Percentiles rank a stretch among this genome's conserved stretches.
Conservation (phyloP, 2,888 invertebrate species). For the Autographa pulchrina region DNA sequence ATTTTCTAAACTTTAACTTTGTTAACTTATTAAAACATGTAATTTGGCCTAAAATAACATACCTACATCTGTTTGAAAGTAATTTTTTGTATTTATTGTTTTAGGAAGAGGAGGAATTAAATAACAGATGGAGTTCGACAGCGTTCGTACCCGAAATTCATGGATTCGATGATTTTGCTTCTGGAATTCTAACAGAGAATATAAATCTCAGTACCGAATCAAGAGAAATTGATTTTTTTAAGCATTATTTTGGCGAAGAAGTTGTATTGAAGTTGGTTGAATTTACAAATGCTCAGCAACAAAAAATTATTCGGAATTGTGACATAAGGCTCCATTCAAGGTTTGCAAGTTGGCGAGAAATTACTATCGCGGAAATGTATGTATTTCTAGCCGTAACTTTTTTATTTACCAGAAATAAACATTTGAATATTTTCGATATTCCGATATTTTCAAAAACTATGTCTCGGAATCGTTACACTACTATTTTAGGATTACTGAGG, state of each 20-base stretch:
- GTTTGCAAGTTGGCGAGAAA: slow-evolving; percentile 2
- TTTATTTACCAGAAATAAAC: slow-evolving; percentile 37
- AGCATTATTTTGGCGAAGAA: slow-evolving; percentile 4
- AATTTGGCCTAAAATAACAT: not conserved
- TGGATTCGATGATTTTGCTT: not conserved
- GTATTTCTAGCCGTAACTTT: not conserved
- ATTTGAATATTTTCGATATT: slow-evolving; percentile 48
- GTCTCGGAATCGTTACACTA: slow-evolving; percentile 38
- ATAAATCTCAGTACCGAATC: slow-evolving; percentile 4
- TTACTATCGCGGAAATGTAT: slow-evolving; percentile 1
- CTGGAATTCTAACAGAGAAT: slow-evolving; percentile 4
- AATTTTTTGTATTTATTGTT: too few relatives aligned
- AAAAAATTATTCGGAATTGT: not conserved
- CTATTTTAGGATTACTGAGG: slow-evolving; percentile 20
- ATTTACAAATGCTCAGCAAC: not conserved
- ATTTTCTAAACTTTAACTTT: too few relatives aligned
- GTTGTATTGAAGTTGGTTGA: slow-evolving; percentile 2
- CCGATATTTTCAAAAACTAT: slow-evolving; percentile 43
- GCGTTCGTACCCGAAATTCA: slow-evolving; percentile 4
- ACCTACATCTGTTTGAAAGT: not conserved
- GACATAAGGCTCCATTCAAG: slow-evolving; percentile 4
- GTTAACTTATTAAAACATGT: too few relatives aligned
- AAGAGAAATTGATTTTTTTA: not conserved
- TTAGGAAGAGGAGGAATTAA: too few relatives aligned
- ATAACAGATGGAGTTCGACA: not conserved